Evolutionary conservation across 2,888 invertebrate species (phyloP), one percentile per base, ranked within the genome.

Genomic region (Eurytoma adleriae): DNA sequence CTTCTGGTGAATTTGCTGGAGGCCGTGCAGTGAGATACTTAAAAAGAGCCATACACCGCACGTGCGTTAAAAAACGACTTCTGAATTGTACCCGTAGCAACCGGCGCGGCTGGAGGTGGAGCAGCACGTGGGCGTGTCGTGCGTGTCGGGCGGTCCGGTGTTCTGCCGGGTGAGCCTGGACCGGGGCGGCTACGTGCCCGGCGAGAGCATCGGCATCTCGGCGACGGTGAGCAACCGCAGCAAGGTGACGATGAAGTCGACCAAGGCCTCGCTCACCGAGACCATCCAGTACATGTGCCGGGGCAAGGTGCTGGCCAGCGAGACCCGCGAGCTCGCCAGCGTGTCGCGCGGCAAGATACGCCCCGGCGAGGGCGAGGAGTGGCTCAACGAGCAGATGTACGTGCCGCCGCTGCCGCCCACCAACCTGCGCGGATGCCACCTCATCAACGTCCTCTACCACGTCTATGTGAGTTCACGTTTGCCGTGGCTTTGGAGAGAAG

Each of bases 351-450:
- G 96, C 64, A 96, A 96, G 92, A 95, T 96, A 83, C 94, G 96
- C 24, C 94, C 96, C 1, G 96, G 96, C 59, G 95, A 94, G 85
- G 93, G 94, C 80, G 97, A 96, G 89, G 94, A 95, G 90, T 98
- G 97, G 96, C 94, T 95, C 82, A 96, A 95, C 89, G 97, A 97
- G 90, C 95, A 96, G 89, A 93, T 98, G 77, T 96, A 97, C 91
- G 97, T 98, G 83, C 98, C 98, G 81, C 98, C 98, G 48, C 92
- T 98, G 86, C 98, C 98, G 83, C 98, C 98, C 56, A 98, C 98
- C 82, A 97, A 97, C 92, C 93, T 98, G 77, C 93, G 97, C 86
- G 98, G 98, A 79, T 98, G 98, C 90, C 97, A 97, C 91, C 94
- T 98, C 86, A 98, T 98, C 87, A 95, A 96, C 89, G 96, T 98